Base-by-base conservation (phyloP, 1,140 invertebrate genomes). In the Zophobas atratus region DNA sequence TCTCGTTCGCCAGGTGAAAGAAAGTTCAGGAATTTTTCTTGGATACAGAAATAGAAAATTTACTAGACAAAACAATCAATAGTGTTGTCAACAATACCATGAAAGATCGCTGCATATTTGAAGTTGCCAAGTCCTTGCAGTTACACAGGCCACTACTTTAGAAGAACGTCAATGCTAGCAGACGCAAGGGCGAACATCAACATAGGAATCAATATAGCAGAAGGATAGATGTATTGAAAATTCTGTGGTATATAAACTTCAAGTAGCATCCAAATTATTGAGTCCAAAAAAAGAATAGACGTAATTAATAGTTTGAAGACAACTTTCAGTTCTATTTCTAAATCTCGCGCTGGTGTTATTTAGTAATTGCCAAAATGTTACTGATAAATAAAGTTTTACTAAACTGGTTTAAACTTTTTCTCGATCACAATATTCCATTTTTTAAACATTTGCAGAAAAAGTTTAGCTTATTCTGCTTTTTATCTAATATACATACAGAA, bases 21-120 rank as follows among this genome's bases (percentile, higher is more conserved):
- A 51, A 51, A 51, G 2, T 51, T 6, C 49, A 51, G 20, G 49
- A 51, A n/a, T 51, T 51, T 51, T 51, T 20, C n/a, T 51, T 51
- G 43, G 43, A 8, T 46, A 46, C 6, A 3, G 43, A 46, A 46
- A 8, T 8, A 8, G 6, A 46, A 46, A 46, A 8, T 46, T 3
- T 46, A 46, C 6, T 20, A 20, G 20, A 20, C 20, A 46, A 46
- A 46, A 46, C 43, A 46, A 46, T 46, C 43, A 4, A 8, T 46
- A 8, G 6, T 3, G 6, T 3, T 46, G 6, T 46, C 3, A 46
- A 46, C 43, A 46, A 46, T 8, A 46, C 6, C 6, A 46, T 3
- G 6, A 46, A 8, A 3, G 43, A 4, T 4, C 43, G 6, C 43
- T 4, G 6, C 3, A 46, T 20, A 20, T 20, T 20, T 20, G 20